Evolutionary conservation across 2,888 invertebrate genomes (phyloP).

Genomic region (Synergus japonicus): DNA sequence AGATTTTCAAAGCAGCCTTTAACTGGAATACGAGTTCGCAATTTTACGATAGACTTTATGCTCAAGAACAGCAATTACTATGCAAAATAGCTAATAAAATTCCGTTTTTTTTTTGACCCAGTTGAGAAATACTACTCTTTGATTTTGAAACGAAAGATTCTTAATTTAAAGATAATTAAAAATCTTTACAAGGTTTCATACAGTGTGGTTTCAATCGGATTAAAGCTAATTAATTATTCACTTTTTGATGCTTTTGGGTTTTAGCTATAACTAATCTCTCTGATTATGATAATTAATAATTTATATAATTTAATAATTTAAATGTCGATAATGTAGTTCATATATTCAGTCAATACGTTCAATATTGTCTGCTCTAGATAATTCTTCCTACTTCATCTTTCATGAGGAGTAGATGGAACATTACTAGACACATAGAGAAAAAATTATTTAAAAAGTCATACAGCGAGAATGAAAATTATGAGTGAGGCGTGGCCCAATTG

Average conservation of each 20-base stretch:
- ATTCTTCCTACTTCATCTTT: neutral
- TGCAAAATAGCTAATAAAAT: slow-evolving; percentile 7
- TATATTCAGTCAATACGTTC: too few species aligned
- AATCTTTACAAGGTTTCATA: neutral
- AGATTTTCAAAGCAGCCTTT: slow-evolving; percentile 13
- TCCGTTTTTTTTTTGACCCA: neutral
- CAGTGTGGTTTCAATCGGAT: slow-evolving; percentile 1
- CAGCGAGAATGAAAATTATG: slow-evolving; percentile 9
- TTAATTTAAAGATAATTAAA: neutral
- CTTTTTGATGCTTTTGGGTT: neutral
- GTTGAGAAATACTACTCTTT: neutral
- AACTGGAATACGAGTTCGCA: slow-evolving; percentile 32
- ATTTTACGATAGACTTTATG: slow-evolving; percentile 15
- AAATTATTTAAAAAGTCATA: neutral
- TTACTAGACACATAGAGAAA: neutral
- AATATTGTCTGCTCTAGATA: neutral
- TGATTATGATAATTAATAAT: neutral
- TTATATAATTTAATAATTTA: neutral
- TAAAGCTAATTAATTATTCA: neutral
- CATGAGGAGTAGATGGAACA: neutral
- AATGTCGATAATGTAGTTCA: neutral
- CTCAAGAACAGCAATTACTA: slow-evolving; percentile 14
- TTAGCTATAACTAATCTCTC: neutral
- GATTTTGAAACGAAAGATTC: neutral
- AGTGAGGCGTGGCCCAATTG: slow-evolving; percentile 10